Evolutionary conservation across 2,797 vertebrate species (phyloP).

Genomic region (Meda fulgida): DNA sequence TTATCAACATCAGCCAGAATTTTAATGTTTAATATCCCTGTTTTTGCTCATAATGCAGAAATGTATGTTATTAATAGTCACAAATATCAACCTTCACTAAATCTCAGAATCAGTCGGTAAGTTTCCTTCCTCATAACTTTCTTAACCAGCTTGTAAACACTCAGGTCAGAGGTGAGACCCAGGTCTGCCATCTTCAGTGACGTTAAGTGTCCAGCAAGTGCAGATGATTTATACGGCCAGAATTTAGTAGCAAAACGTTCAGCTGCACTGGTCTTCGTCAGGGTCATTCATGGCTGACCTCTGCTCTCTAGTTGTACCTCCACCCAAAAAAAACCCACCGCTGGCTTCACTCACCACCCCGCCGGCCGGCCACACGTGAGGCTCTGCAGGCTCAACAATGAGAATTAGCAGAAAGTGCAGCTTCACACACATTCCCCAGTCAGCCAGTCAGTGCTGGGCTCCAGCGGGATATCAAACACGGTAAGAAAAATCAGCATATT

Average conservation of each 20-base stretch:
- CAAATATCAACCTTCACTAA: background rate
- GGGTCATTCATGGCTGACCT: constrained; percentile 52
- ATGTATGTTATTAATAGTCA: background rate
- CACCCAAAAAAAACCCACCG: background rate
- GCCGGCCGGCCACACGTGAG: constrained; percentile 48
- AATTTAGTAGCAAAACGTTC: constrained; percentile 29
- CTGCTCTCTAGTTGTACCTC: constrained; percentile 37
- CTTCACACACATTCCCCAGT: constrained; percentile 57
- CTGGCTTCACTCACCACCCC: constrained; percentile 39
- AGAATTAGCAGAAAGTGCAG: constrained; percentile 46
- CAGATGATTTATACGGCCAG: constrained; percentile 48
- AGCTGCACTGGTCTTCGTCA: constrained; percentile 52
- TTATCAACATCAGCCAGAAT: background rate
- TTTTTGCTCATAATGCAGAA: background rate
- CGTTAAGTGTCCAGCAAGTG: constrained; percentile 10
- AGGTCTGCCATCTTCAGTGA: constrained; percentile 22
- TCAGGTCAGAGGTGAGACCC: constrained; percentile 19
- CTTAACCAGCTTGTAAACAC: background rate
- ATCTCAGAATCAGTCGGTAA: constrained; percentile 16
- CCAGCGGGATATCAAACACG: constrained; percentile 25
- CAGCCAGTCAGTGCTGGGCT: constrained; percentile 36
- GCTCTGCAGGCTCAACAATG: constrained; percentile 45
- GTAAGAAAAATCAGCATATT: constrained; percentile 44
- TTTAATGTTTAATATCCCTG: background rate
- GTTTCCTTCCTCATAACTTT: constrained; percentile 8